Conservation (phyloP, 53 echinoderm and acorn worm species). For the Mesocentrotus franciscanus region DNA sequence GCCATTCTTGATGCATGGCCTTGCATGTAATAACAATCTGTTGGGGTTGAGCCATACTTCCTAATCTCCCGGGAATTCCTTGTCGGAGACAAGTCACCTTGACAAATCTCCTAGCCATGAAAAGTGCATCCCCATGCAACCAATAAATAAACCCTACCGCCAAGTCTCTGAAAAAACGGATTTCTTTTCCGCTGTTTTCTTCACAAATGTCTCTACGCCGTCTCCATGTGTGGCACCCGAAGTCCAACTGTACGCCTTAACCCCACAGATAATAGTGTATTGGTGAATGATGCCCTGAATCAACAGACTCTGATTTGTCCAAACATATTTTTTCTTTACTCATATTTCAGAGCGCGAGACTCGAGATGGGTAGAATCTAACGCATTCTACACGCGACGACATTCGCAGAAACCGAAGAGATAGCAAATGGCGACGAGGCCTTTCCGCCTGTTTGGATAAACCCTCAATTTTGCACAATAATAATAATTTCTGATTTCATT, state of each 20-base stretch:
- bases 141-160: slow-evolving; percentile 50
- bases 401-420: neutral
- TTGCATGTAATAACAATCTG: slow-evolving; percentile 48
- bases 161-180: neutral
- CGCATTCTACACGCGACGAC: slow-evolving; percentile 36
- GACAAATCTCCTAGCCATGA: slow-evolving; percentile 1
- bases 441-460: slow-evolving; percentile 16
- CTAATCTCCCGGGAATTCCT: slow-evolving; percentile 30
- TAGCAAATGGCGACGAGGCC: slow-evolving; percentile 18
- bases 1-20: neutral
- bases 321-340: slow-evolving; percentile 14
- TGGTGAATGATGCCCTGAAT: slow-evolving; percentile 57
- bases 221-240: slow-evolving; percentile 18
- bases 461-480: slow-evolving; percentile 25
- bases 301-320: slow-evolving; percentile 44
- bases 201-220: neutral
- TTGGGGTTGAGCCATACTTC: slow-evolving; percentile 13
- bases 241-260: neutral
- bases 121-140: slow-evolving; percentile 41
- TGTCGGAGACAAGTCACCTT: slow-evolving; percentile 46
- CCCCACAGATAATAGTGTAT: slow-evolving; percentile 52
- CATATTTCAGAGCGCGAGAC: slow-evolving; percentile 21
- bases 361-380: slow-evolving; percentile 24
- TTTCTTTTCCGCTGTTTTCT: neutral
- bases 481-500: slow-evolving; percentile 24